Conservation (phyloP, 2,113 vertebrate genomes). For the Sinocyclocheilus anshuiensis region DNA sequence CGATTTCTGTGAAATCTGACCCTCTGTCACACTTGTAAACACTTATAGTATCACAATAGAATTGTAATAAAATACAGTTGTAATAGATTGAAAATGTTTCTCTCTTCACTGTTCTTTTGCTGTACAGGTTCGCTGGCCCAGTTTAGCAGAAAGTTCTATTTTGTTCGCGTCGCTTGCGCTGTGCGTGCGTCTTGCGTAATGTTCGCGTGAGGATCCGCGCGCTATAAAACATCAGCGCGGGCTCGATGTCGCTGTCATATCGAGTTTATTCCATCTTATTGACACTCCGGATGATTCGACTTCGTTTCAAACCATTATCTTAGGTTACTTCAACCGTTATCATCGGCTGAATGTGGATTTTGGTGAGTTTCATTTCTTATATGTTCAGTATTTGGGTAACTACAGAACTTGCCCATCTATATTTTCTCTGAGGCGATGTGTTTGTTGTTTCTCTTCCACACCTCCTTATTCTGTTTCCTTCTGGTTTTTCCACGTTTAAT, state of each 20-base stretch:
- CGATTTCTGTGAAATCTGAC: not conserved
- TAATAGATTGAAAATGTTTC: not conserved
- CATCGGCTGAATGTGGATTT: not conserved
- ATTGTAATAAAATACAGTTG: not conserved
- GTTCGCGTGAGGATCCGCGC: conserved; percentile 23
- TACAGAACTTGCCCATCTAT: not conserved
- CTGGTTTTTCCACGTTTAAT: not conserved
- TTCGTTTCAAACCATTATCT: not conserved
- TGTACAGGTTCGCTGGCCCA: not conserved
- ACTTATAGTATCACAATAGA: too few relatives aligned
- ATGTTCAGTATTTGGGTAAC: not conserved
- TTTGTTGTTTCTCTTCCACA: not conserved
- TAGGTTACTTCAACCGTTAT: not conserved
- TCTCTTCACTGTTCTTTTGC: not conserved
- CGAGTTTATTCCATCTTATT: not conserved
- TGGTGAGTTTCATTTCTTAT: not conserved
- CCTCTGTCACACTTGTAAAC: not conserved
- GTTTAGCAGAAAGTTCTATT: not conserved
- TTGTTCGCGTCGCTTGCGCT: not conserved
- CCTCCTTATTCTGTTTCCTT: not conserved
- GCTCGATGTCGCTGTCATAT: not conserved
- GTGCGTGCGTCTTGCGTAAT: conserved; percentile 11
- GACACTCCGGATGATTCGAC: not conserved
- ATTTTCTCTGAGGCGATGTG: not conserved
- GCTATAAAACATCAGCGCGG: conserved; percentile 55